phyloP scores from a whole-genome alignment of 2,888 invertebrate genomes.

The Amphipoea oculea region DNA sequence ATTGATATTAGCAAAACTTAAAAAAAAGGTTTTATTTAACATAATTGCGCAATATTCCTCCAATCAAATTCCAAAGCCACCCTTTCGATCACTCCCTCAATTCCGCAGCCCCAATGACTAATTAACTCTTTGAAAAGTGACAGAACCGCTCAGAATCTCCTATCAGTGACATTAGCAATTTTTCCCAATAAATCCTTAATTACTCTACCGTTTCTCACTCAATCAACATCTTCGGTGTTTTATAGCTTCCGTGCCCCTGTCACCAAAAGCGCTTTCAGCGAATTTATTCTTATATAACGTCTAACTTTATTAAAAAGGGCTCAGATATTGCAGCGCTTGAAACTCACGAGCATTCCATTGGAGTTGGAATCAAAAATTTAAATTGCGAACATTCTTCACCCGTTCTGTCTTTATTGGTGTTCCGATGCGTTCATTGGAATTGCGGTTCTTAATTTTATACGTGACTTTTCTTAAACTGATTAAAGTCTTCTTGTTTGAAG shows the following conservation, averaged over 20 bases:
- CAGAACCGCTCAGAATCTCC: conserved; percentile 46
- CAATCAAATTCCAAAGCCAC: conserved; percentile 44
- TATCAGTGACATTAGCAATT: conserved; percentile 79
- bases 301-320: conserved; percentile 80
- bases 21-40: conserved; percentile 3
- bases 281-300: conserved; percentile 74
- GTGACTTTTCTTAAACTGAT: conserved; percentile 69
- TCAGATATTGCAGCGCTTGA: conserved; percentile 79
- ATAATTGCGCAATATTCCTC: not conserved
- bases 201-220: conserved; percentile 79
- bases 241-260: conserved; percentile 76
- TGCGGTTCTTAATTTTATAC: conserved; percentile 72
- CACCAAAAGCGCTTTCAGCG: conserved; percentile 73
- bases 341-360: conserved; percentile 73
- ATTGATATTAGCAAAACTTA: not conserved
- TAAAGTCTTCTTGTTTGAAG: conserved; percentile 58
- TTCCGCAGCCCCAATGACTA: conserved; percentile 70
- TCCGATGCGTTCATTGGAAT: conserved; percentile 69
- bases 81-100: conserved; percentile 57
- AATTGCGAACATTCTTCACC: conserved; percentile 84
- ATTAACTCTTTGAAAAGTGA: conserved; percentile 76
- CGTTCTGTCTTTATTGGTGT: conserved; percentile 81
- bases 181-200: conserved; percentile 82
- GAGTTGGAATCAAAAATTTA: conserved; percentile 86
- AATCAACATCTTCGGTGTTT: conserved; percentile 80